Percentiles rank a stretch among this genome's conserved stretches.
Conservation (phyloP, 2,113 vertebrate species). For the Phrynocephalus versicolor region DNA sequence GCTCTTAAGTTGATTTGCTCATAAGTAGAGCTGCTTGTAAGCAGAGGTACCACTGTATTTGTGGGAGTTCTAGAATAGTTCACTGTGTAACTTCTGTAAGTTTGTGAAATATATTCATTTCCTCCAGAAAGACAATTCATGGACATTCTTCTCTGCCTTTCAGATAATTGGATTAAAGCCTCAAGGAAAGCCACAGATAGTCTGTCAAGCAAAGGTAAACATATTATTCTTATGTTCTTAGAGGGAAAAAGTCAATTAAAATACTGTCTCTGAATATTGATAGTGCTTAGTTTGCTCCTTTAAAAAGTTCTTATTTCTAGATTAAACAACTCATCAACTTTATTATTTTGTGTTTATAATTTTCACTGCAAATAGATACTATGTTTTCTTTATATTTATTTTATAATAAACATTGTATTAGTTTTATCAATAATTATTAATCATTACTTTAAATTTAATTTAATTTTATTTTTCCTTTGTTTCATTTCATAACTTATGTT, state of each 20-base stretch:
- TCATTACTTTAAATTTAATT: too few relatives aligned
- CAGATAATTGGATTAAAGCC: conserved; percentile 95
- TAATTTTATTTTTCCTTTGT: conserved; percentile 30
- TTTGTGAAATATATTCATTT: not conserved
- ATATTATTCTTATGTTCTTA: conserved; percentile 34
- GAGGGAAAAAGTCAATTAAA: not conserved
- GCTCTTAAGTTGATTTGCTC: too few relatives aligned
- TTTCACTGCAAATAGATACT: conserved; percentile 19
- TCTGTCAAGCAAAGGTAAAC: conserved; percentile 87
- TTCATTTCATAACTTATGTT: conserved; percentile 72
- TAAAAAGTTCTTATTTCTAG: not conserved
- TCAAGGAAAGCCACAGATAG: conserved; percentile 82
- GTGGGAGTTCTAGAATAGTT: not conserved
- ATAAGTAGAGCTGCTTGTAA: too few relatives aligned
- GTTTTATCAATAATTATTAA: too few relatives aligned
- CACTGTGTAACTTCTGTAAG: not conserved
- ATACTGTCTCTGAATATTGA: not conserved
- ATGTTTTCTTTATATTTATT: conserved; percentile 32
- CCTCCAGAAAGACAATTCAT: not conserved
- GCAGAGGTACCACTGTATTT: too few relatives aligned
- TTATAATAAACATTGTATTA: not conserved
- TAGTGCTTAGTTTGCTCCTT: not conserved
- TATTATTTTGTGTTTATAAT: conserved; percentile 15
- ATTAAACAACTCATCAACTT: not conserved
- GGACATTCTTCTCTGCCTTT: conserved; percentile 49